Evolutionary conservation across 2,113 vertebrate genomes (phyloP), one percentile per base, ranked within the genome.

Genomic region (Carassius gibelio): DNA sequence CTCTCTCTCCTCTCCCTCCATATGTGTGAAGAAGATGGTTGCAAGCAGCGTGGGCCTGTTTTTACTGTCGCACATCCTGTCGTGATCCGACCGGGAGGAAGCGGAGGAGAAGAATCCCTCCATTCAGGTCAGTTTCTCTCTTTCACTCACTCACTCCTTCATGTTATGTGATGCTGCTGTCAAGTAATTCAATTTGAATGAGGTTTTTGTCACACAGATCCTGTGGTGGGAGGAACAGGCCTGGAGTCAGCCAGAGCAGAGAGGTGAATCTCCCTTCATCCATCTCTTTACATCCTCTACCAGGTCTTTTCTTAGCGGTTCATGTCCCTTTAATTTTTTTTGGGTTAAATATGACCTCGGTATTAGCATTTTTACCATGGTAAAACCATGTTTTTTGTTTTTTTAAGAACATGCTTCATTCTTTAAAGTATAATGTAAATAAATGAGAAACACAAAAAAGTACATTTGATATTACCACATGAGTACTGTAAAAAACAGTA

Each of bases 1-100:
- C 72, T 3, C 26, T 52, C 85, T 59, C 76, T 69, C 38, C 34
- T 59, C 66, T 83, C 61, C 57, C 82, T 86, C 84, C 62, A 48
- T 82, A 34, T 30, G 19, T 74, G 74, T 30, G 26, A n/a, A 34
- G 34, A 78, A 80, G 78, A 61, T 81, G 66, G 52, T 75, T 83
- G 87, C 84, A 68, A 30, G 52, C 61, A 82, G 19, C 85, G 52
- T 83, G 69, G 88, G 88, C 88, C 87, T 87, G 85, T 68, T 57
- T 74, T 72, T 85, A 82, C 59, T 85, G 75, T 38, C 55, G 62
- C 50, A 71, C 57, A 69, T 86, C 75, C 87, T 66, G 76, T 34
- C 62, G 21, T 45, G 50, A 81, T 71, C 74, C 72, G 59, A 66
- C 52, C 36, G 76, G 68, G 77, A 82, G 66, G 80, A 76, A 83